Evolutionary conservation across 2,797 vertebrate species (phyloP).

Genomic region (Telmatherina bonti): DNA sequence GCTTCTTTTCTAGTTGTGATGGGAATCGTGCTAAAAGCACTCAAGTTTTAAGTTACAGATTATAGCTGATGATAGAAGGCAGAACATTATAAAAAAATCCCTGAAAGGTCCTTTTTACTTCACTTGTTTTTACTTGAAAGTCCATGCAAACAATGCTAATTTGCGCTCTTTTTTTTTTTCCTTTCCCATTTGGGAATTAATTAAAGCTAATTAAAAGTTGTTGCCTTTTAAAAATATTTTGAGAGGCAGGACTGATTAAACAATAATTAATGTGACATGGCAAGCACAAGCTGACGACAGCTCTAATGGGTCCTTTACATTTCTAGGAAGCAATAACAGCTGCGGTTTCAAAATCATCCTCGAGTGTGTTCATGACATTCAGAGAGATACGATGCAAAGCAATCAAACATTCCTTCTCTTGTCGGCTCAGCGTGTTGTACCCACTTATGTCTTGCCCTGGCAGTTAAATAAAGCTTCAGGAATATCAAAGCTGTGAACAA

Average conservation of each 20-base stretch:
- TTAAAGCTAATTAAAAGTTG: conserved; percentile 33
- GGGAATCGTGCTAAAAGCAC: background rate
- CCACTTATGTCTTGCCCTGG: background rate
- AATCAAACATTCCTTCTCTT: background rate
- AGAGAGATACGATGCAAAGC: background rate
- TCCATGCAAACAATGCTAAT: background rate
- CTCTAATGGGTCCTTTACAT: conserved; percentile 25
- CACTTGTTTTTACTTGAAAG: background rate
- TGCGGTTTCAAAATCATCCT: conserved; percentile 9
- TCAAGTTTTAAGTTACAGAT: background rate
- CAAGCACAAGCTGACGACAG: conserved; percentile 22
- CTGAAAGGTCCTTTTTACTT: background rate
- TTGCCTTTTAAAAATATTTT: conserved; percentile 24
- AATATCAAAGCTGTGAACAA: background rate
- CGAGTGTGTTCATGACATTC: background rate
- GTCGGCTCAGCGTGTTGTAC: background rate
- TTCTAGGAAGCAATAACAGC: conserved; percentile 31
- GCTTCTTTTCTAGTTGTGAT: conserved; percentile 29
- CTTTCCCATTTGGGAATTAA: background rate
- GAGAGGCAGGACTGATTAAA: conserved; percentile 33
- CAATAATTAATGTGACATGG: conserved; percentile 36
- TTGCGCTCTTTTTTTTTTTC: conserved; percentile 9
- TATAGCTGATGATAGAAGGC: background rate
- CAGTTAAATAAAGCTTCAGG: background rate
- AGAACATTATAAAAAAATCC: background rate